These are phyloP conservation scores for Pristionchus arcanus DNA, from an alignment of 2,888 invertebrate genomes.

Conservation along the genomic window DNA sequence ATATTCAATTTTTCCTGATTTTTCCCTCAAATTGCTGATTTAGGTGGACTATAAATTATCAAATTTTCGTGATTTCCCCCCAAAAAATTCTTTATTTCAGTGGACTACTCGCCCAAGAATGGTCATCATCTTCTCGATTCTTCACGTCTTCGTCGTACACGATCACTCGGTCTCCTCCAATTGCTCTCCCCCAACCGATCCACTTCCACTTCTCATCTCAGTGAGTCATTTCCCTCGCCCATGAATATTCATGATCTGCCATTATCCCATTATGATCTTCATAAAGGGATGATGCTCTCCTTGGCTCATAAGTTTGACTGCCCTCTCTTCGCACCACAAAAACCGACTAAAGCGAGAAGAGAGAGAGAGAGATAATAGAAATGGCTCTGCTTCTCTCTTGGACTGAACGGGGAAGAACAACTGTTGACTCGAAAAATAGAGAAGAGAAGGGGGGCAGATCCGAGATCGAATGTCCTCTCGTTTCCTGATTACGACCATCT, in stretches of 20 bases:
- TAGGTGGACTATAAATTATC: neutral
- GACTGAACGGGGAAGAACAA: slow-evolving; percentile 51
- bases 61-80: neutral
- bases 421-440: slow-evolving; percentile 51
- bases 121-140: slow-evolving; percentile 26
- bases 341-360: slow-evolving; percentile 40
- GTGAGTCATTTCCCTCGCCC: slow-evolving; percentile 24
- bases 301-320: neutral
- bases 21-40: too few relatives aligned
- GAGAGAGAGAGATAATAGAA: slow-evolving; percentile 47
- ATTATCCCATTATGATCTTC: slow-evolving; percentile 40
- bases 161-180: slow-evolving; percentile 44
- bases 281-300: neutral
- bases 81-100: neutral
- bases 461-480: neutral
- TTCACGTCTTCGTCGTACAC: slow-evolving; percentile 1
- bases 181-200: slow-evolving; percentile 50
- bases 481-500: neutral
- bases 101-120: slow-evolving; percentile 48
- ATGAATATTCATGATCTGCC: slow-evolving; percentile 25
- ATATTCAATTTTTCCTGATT: neutral
- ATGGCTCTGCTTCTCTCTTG: slow-evolving; percentile 20
- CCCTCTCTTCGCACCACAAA: neutral
- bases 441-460: slow-evolving; percentile 11
- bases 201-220: slow-evolving; percentile 25